Conservation (phyloP, 2,113 vertebrate genomes). For the Lophochroa leadbeateri region DNA sequence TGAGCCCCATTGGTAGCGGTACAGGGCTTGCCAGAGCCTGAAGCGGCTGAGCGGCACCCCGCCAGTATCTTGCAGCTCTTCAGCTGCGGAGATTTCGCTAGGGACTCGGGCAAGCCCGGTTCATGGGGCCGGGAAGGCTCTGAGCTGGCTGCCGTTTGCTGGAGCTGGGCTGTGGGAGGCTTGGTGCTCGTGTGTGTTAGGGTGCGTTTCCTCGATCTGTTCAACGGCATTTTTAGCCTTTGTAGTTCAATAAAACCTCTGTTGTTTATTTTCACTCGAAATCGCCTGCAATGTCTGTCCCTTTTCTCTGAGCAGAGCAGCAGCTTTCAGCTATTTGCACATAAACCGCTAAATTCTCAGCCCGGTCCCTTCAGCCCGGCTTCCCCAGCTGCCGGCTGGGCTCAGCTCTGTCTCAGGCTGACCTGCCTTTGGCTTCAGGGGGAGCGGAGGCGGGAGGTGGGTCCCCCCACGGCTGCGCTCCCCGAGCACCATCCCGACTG, state of each 20-base stretch:
- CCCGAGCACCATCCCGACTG: not conserved
- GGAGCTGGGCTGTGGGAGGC: not conserved
- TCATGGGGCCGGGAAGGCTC: not conserved
- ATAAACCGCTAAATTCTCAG: not conserved
- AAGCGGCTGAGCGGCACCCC: not conserved
- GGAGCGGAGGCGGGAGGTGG: not conserved
- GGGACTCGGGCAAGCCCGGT: not conserved
- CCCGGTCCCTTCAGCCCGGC: not conserved
- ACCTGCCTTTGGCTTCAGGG: not conserved
- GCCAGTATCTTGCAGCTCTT: not conserved
- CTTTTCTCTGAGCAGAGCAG: not conserved
- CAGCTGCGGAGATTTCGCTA: not conserved
- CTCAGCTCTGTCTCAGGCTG: not conserved
- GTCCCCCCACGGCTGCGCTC: not conserved
- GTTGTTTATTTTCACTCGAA: conserved; percentile 8
- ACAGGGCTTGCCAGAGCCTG: not conserved
- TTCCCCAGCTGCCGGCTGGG: not conserved
- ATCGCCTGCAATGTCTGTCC: not conserved
- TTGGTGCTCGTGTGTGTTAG: not conserved
- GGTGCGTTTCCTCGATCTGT: not conserved
- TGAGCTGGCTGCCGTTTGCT: not conserved
- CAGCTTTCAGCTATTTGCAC: not conserved
- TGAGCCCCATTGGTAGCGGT: not conserved
- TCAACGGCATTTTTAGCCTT: not conserved
- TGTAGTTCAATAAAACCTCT: conserved; percentile 5